Evolutionary conservation across 2,113 vertebrate genomes (phyloP).

Genomic region (Zosterops borbonicus): DNA sequence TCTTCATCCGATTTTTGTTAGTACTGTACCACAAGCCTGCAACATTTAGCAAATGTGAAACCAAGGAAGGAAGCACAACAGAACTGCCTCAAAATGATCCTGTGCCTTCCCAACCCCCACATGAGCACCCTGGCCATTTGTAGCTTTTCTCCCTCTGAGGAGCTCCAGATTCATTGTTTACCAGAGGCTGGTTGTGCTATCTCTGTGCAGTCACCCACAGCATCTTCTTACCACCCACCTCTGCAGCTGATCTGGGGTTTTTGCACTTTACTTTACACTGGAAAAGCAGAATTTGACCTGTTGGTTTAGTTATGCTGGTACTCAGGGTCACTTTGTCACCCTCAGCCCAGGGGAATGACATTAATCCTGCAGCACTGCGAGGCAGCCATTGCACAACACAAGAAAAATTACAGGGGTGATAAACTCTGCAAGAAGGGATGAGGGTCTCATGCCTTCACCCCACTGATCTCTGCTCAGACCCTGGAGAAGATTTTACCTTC

Average conservation of each 20-base stretch:
- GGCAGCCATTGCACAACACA: neutral
- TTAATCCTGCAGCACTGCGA: rapidly evolving
- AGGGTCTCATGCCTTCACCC: neutral
- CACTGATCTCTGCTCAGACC: neutral
- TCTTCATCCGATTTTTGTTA: slow-evolving; percentile 44
- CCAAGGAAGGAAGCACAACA: neutral
- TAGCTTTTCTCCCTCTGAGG: neutral
- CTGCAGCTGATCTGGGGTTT: neutral
- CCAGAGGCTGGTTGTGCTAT: neutral
- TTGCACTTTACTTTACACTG: neutral
- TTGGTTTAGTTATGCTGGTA: neutral
- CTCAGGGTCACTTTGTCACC: neutral
- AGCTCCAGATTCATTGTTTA: neutral
- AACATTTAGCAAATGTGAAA: neutral
- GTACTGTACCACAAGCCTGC: neutral
- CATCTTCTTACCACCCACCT: neutral
- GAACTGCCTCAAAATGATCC: neutral
- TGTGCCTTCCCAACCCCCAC: neutral
- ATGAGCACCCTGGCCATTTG: rapidly evolving
- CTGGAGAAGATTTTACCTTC: neutral
- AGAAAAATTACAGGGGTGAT: neutral
- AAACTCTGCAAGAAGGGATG: neutral
- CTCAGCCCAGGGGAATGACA: neutral
- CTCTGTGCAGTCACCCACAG: neutral
- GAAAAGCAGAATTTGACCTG: neutral